Evolutionary conservation across 2,113 vertebrate species (phyloP), one percentile per base, ranked within the genome.

Genomic region (Eurypyga helias): DNA sequence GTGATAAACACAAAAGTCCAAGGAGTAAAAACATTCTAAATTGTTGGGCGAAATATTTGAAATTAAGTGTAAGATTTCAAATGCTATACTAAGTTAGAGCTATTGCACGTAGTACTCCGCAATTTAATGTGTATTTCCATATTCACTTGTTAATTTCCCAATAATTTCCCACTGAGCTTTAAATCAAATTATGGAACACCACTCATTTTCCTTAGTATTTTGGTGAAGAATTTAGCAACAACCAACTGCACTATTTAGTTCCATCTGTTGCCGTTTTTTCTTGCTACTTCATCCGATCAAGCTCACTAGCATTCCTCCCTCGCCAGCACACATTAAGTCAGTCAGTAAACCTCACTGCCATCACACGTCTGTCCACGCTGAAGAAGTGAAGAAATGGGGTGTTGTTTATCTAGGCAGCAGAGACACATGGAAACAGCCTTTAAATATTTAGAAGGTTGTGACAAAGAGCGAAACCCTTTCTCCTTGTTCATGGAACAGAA

Each of bases 321-420:
- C 58, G 61, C 79, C 78, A 82, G 38, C 61, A 72, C 75, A 20
- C 41, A 6, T 25, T 88, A 45, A 54, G 18, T 51, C 60, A 61
- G 54, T 38, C 65, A 43, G 28, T 41, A 78, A 71, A n/a, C 43
- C 54, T 51, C 51, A 6, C 51, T 45, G 55, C 70, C 81, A 49
- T 17, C 31, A 3, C 2, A 33, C 0, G 0, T 9, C 82, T 62
- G 48, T 31, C 48, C 65, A 15, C 8, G 2, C 24, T 17, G 26
- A 46, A 69, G 38, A 51, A 46, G 23, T 24, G 67, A 87, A 77
- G 78, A 77, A 65, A 29, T 3, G 4, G 10, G 10, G 10, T 13
- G 24, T 2, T 36, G 23, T 58, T 78, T 69, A 70, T 60, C 77
- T 16, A 26, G 17, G 26, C 73, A 80, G 43, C 36, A 80, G 34